phyloP scores from a whole-genome alignment of 2,888 invertebrate genomes.

The Miltochrista miniata region DNA sequence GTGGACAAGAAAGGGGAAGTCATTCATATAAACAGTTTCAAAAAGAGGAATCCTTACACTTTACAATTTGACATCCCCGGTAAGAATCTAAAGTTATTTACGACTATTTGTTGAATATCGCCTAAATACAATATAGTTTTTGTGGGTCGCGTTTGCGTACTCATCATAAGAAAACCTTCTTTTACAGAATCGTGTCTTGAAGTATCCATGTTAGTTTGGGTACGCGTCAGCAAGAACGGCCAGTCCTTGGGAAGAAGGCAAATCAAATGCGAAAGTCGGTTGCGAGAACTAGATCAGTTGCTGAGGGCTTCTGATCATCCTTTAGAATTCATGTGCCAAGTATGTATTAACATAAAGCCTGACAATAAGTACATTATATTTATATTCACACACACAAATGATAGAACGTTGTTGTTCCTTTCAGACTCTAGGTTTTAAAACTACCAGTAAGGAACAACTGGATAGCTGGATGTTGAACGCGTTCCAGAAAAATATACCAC shows the following conservation, averaged over 20 bases:
- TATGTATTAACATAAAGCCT: slow-evolving; percentile 45
- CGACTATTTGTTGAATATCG: too few species aligned
- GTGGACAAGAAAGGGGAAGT: slow-evolving; percentile 92
- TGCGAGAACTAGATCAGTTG: slow-evolving; percentile 92
- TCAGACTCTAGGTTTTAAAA: slow-evolving; percentile 91
- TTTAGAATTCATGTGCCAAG: slow-evolving; percentile 95
- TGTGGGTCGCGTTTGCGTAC: not conserved
- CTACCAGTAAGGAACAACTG: slow-evolving; percentile 89
- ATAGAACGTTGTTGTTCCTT: slow-evolving; percentile 6
- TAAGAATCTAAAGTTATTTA: slow-evolving; percentile 41
- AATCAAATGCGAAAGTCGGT: slow-evolving; percentile 93
- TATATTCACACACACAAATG: not conserved
- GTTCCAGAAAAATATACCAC: slow-evolving; percentile 93
- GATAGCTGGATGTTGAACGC: slow-evolving; percentile 92
- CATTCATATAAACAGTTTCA: slow-evolving; percentile 88
- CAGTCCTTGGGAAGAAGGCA: slow-evolving; percentile 91
- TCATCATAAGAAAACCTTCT: not conserved
- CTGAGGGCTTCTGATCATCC: slow-evolving; percentile 91
- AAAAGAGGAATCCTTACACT: slow-evolving; percentile 92
- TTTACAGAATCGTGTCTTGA: slow-evolving; percentile 89
- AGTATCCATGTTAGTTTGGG: slow-evolving; percentile 91
- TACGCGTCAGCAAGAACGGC: slow-evolving; percentile 92
- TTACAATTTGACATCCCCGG: slow-evolving; percentile 92
- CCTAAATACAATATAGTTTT: not conserved
- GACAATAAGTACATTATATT: not conserved